Percentiles rank a stretch among this genome's conserved stretches.
These are phyloP conservation scores for Pithys albifrons DNA, from an alignment of 2,113 vertebrate species.

Conservation along the genomic window DNA sequence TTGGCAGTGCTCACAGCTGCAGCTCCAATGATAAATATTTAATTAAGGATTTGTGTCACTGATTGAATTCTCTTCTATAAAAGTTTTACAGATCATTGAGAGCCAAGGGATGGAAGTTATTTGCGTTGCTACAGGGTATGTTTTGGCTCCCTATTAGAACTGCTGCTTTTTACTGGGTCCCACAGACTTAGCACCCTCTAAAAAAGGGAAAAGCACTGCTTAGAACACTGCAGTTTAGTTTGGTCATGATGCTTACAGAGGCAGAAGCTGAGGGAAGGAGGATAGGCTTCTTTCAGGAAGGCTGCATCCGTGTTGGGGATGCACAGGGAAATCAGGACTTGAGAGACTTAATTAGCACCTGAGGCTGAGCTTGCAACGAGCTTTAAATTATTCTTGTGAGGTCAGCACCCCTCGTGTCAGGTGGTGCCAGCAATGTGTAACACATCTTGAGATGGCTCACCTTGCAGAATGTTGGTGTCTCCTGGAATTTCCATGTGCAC, in stretches of 20 bases:
- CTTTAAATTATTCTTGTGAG: neutral
- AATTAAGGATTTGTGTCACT: slow-evolving; percentile 61
- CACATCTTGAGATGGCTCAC: neutral
- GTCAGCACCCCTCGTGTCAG: neutral
- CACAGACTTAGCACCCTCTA: neutral
- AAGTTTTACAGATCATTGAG: slow-evolving; percentile 36
- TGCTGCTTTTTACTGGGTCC: neutral
- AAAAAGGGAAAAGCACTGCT: neutral
- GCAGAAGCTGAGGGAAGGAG: neutral
- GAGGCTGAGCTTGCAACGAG: neutral
- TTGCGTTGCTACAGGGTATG: neutral
- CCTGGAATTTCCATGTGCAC: slow-evolving; percentile 33
- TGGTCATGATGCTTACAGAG: neutral
- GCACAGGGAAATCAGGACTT: neutral
- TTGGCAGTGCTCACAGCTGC: slow-evolving; percentile 42
- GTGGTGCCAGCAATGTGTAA: neutral
- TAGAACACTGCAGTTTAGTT: neutral
- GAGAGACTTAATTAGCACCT: neutral
- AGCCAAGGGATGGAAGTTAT: slow-evolving; percentile 4
- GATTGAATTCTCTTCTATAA: slow-evolving; percentile 54
- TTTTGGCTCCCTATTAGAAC: slow-evolving; percentile 12
- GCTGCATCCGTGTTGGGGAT: neutral
- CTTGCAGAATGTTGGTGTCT: neutral
- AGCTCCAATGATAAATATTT: slow-evolving; percentile 59
- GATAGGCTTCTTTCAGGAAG: neutral